Percentiles rank a stretch among this genome's conserved stretches.
phyloP scores from a whole-genome alignment of 2,113 vertebrate species.

The Pangasianodon gigas region DNA sequence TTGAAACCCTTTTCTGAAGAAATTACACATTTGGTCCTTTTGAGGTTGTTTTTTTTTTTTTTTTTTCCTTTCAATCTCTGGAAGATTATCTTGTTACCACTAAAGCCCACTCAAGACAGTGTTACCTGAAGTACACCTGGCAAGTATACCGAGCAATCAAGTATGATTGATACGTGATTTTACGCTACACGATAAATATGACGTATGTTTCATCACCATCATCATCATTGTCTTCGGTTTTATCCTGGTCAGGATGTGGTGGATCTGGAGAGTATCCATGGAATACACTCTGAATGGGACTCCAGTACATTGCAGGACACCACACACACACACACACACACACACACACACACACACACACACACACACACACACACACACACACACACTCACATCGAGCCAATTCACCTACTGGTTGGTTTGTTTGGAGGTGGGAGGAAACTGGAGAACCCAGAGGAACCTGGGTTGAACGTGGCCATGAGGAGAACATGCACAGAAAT shows the following conservation, averaged over 20 bases:
- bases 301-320: too few species aligned
- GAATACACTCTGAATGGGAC: neutral
- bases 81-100: neutral
- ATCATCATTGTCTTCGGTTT: too few species aligned
- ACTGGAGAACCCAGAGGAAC: neutral
- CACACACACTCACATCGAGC: too few species aligned
- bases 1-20: neutral
- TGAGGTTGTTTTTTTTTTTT: fast-evolving
- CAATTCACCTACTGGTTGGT: neutral
- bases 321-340: neutral
- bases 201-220: too few species aligned
- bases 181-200: too few species aligned
- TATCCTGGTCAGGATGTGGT: neutral
- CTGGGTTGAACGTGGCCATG: neutral
- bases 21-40: neutral
- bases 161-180: neutral
- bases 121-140: neutral
- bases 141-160: neutral
- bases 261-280: neutral
- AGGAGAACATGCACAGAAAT: neutral
- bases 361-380: neutral
- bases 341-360: neutral
- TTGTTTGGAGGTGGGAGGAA: neutral
- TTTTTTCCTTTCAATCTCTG: neutral
- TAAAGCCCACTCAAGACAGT: neutral